Evolutionary conservation across 2,113 vertebrate genomes (phyloP), one percentile per base, ranked within the genome.

Genomic region (Coreoperca whiteheadi): DNA sequence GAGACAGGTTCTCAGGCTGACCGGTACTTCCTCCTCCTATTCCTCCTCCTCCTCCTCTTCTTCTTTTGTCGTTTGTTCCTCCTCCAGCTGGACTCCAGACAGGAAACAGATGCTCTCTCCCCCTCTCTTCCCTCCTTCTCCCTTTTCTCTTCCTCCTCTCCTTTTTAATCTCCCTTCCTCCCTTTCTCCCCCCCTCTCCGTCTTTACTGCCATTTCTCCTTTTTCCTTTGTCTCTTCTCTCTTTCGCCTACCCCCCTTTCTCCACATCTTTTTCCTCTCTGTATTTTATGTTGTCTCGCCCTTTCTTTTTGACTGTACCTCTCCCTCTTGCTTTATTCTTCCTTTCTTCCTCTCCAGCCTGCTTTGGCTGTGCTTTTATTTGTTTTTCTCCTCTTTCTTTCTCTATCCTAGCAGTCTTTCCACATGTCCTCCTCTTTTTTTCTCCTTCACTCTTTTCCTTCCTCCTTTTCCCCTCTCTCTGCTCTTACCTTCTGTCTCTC

Each of bases 101-200:
- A 92, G 94, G 94, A 94, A 95, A 93, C 91, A 93, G 90, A 94
- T 94, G 92, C 91, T 85, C 87, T 84, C 86, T 63, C 80, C 77
- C 81, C 77, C 79, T 37, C 64, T 82, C 80, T 81, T 67, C 59
- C 80, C 46, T 82, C 72, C 74, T 64, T 86, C 86, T 88, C 83
- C 81, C 79, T 82, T 82, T 48, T 84, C 75, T 77, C 77, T 88
- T 64, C 70, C 70, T 85, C 79, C 64, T 77, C 69, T 43, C 41
- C 74, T 57, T 64, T 79, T 79, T 48, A 61, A 60, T 86, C 82
- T 73, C 61, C 53, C 64, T 77, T 65, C 48, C 83, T 85, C 74
- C 63, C 57, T 85, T 59, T 81, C 63, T 77, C 79, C 64, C 43
- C 46, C 50, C 43, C 46, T 68, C 63, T 85, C 67, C 74, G 10